These are phyloP conservation scores for Felis catus DNA, from an alignment of 2,113 vertebrate genomes.

Conservation along the genomic window F.catus_Fca126_mat1.0 CM031419.1:86858001-86858500, in stretches of 20 bases:
- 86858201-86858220: neutral
- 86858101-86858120: neutral
- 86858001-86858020: neutral
- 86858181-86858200: neutral
- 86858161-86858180: neutral
- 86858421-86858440: conserved; percentile 36
- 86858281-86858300: neutral
- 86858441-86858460: neutral
- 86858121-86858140: neutral
- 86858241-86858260: neutral
- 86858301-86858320: neutral
- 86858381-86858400: neutral
- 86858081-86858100: neutral
- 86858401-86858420: neutral
- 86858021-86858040: neutral
- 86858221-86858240: neutral
- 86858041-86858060: neutral
- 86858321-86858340: neutral
- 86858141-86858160: accelerated
- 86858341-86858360: neutral
- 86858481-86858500: neutral
- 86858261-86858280: neutral
- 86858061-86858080: neutral
- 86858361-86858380: neutral
- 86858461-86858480: neutral